A percentile compares a stretch with the other conserved stretches of the same genome.
phyloP scores from a whole-genome alignment of 1,140 invertebrate species.

The Drosophila ironensis region DNA sequence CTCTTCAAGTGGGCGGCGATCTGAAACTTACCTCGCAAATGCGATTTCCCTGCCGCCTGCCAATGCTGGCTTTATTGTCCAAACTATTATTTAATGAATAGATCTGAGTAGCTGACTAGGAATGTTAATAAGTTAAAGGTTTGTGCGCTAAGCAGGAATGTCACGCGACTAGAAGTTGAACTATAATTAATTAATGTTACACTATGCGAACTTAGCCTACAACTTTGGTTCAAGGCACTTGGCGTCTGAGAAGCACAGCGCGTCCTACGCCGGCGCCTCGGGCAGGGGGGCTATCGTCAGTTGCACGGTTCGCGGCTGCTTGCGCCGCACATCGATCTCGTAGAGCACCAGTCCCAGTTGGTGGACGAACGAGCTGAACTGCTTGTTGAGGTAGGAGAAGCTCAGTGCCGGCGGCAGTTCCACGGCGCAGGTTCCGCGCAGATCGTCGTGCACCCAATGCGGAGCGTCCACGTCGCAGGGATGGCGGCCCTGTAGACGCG shows the following conservation, averaged over 20 bases:
- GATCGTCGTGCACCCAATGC: conserved; percentile 67
- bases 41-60: not conserved
- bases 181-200: conserved; percentile 4
- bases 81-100: not conserved
- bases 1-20: not conserved
- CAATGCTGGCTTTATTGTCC: conserved; percentile 5
- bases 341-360: conserved; percentile 83
- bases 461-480: conserved; percentile 69
- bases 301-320: conserved; percentile 8
- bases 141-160: conserved; percentile 24
- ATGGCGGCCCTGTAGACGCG: conserved; percentile 80
- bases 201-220: conserved; percentile 40
- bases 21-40: not conserved
- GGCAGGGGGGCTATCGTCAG: conserved; percentile 2
- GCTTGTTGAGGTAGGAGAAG: conserved; percentile 67
- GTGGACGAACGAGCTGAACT: conserved; percentile 82
- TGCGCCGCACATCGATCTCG: conserved; percentile 81
- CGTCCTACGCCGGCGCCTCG: conserved; percentile 39
- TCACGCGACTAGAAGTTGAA: not conserved
- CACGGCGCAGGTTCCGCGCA: conserved; percentile 63
- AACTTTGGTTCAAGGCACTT: conserved; percentile 64
- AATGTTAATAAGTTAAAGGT: conserved; percentile 4
- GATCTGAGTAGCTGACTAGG: not conserved
- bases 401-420: conserved; percentile 65
- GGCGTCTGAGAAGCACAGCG: conserved; percentile 1